Evolutionary conservation across 2,797 vertebrate species (phyloP), one percentile per base, ranked within the genome.

Genomic region (Chaetodon trifasciatus): DNA sequence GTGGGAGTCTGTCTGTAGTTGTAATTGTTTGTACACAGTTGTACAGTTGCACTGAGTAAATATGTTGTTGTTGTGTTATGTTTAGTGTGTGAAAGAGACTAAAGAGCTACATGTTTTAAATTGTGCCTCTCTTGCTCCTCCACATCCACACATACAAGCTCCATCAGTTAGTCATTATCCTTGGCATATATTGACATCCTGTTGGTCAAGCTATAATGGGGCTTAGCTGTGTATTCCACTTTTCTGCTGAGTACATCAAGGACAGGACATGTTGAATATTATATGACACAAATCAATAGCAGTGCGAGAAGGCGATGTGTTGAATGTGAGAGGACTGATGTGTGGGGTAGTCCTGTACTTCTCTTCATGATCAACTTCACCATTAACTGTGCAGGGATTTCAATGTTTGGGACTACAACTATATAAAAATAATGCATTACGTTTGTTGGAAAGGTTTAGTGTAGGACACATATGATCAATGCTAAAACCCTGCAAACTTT

Each of bases 221-320:
- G 53, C 21, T 58, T 8, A 39, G 74, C 47, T 17, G 55, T 35
- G 42, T 46, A 28, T 66, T 70, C 28, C 35, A 55, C 28, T 81
- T 76, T 85, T 74, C 73, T 74, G 53, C 64, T 69, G 65, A 81
- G 46, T 49, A 15, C 6, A 5, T 70, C 65, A 70, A 78, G 47
- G 49, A 61, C 49, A 40, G n/a, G 39, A 47, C n/a, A 32, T 50
- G 56, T 32, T 74, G 49, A 58, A 66, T 74, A 70, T 70, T 56
- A 28, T 49, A 67, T 28, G 17, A 13, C 7, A 53, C 39, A 35
- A 76, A 76, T 81, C 66, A 47, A 60, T 71, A 65, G 55, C 44
- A 44, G 32, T 8, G 23, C 46, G 37, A 46, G 44, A 23, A 55
- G 17, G 37, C 46, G 56, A 65, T 4, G 13, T 57, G 42, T 47